Percentiles rank a stretch among this genome's conserved stretches.
These are phyloP conservation scores for Phaedon cochleariae DNA, from an alignment of 2,888 invertebrate species.

Conservation along the genomic window DNA sequence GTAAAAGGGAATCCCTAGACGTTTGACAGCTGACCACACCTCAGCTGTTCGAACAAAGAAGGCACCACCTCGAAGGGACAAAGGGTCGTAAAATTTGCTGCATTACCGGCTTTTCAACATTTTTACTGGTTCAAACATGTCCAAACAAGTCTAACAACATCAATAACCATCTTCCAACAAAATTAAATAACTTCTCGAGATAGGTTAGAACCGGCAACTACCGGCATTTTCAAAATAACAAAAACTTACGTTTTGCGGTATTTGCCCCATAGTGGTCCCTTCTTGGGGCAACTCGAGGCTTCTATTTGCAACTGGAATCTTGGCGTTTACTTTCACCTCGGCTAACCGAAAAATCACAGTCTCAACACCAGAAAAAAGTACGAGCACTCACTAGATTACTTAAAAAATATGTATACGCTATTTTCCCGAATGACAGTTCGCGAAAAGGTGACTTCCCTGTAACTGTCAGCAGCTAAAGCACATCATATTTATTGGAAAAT, in stretches of 20 bases:
- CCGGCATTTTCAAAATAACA: not conserved
- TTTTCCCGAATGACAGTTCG: not conserved
- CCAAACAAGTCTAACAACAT: not conserved
- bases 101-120: not conserved
- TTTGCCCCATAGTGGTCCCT: conserved; percentile 63
- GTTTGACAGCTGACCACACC: conserved; percentile 29
- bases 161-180: not conserved
- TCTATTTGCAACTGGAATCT: conserved; percentile 63
- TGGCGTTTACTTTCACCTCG: conserved; percentile 44
- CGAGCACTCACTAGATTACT: not conserved
- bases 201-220: not conserved
- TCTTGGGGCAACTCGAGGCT: conserved; percentile 60
- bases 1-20: conserved; percentile 4
- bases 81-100: conserved; percentile 22
- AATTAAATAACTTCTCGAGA: not conserved
- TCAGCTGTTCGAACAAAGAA: conserved; percentile 28
- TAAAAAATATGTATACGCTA: conserved; percentile 12
- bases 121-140: too few relatives aligned
- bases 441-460: too few relatives aligned
- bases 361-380: conserved; percentile 12
- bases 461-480: not conserved
- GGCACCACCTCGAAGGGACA: too few relatives aligned
- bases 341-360: conserved; percentile 21
- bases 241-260: conserved; percentile 60
- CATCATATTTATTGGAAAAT: too few relatives aligned